Evolutionary conservation across 2,888 invertebrate genomes (phyloP).

Genomic region (Aphidius colemani): DNA sequence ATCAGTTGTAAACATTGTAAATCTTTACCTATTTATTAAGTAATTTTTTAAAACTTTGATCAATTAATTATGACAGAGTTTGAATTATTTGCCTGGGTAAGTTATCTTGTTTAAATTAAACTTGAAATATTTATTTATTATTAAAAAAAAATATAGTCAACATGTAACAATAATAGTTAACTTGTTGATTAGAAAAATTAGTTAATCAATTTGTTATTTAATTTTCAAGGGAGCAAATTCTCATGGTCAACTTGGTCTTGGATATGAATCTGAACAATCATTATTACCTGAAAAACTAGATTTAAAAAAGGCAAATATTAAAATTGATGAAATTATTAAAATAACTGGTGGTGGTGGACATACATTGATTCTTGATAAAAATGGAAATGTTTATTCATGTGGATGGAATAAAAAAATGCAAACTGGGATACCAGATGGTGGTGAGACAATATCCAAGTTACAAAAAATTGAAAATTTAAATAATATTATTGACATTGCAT

Average conservation of each 20-base stretch:
- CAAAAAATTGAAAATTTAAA: constrained; percentile 36
- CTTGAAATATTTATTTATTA: neutral
- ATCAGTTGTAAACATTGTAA: no score
- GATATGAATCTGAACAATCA: constrained; percentile 69
- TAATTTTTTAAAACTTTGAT: no score
- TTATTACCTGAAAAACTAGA: constrained; percentile 64
- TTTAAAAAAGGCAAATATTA: constrained; percentile 49
- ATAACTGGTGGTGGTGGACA: constrained; percentile 81
- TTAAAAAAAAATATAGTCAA: no score
- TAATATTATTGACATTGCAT: constrained; percentile 68
- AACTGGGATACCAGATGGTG: constrained; percentile 65
- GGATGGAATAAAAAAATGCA: constrained; percentile 82
- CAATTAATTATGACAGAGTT: constrained; percentile 19
- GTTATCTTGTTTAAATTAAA: constrained; percentile 10
- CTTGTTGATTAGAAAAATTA: neutral
- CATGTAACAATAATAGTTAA: no score
- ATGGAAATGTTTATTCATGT: constrained; percentile 74
- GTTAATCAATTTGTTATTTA: neutral
- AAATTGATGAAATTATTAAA: constrained; percentile 64
- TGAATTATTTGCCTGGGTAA: constrained; percentile 39
- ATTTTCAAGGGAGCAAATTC: constrained; percentile 77
- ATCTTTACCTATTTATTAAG: no score
- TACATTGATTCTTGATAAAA: constrained; percentile 69
- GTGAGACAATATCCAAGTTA: constrained; percentile 59
- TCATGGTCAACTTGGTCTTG: constrained; percentile 79